These are phyloP conservation scores for Verasper variegatus DNA, from an alignment of 2,113 vertebrate species.

Conservation along the genomic window DNA sequence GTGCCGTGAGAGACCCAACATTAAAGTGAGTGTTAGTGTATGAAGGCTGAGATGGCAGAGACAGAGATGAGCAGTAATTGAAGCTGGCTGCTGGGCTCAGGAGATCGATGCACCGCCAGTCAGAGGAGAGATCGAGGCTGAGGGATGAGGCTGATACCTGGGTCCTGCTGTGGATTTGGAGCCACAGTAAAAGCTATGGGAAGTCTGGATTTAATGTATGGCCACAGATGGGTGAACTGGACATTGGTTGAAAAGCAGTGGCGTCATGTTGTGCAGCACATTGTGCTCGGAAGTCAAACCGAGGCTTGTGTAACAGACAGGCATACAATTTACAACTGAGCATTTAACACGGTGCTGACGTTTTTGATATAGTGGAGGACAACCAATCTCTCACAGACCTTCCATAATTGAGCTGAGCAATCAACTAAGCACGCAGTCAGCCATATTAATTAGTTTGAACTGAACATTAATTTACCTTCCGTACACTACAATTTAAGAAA, in stretches of 20 bases:
- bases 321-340: background rate
- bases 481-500: too few species aligned
- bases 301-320: too few species aligned
- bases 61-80: conserved; percentile 60
- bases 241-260: conserved; percentile 1
- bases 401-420: background rate
- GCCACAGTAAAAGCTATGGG: background rate
- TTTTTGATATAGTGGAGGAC: background rate
- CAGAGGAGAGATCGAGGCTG: conserved; percentile 28
- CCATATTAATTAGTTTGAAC: too few species aligned
- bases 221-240: background rate
- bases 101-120: conserved; percentile 58
- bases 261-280: background rate
- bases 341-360: background rate
- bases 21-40: conserved; percentile 47
- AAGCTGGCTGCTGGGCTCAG: conserved; percentile 63
- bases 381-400: background rate
- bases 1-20: conserved; percentile 37
- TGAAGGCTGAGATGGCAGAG: conserved; percentile 52
- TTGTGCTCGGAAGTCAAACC: background rate
- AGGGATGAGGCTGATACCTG: conserved; percentile 24
- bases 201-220: background rate
- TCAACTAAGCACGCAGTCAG: too few species aligned
- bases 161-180: background rate
- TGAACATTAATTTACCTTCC: too few species aligned